Evolutionary conservation across 2,888 invertebrate genomes (phyloP).

Genomic region (Anthrax anthrax): DNA sequence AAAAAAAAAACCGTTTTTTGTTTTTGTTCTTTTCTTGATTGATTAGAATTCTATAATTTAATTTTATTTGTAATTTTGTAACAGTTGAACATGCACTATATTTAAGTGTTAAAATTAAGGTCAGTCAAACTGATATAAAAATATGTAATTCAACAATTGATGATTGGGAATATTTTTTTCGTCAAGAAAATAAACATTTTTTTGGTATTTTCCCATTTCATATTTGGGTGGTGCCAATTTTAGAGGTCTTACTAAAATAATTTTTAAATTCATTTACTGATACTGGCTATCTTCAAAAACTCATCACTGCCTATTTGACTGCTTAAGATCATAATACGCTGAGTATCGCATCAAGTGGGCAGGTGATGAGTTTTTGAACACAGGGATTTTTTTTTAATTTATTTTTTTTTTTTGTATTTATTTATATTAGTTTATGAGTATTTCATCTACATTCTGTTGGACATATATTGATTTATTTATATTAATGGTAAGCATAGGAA

Average conservation of each 20-base stretch:
- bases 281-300: too few relatives aligned
- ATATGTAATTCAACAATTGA: conserved; percentile 24
- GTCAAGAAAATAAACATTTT: conserved; percentile 24
- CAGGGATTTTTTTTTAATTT: too few relatives aligned
- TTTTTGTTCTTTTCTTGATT: too few relatives aligned
- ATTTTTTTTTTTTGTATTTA: too few relatives aligned
- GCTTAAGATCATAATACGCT: too few relatives aligned
- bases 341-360: too few relatives aligned
- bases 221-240: conserved; percentile 21
- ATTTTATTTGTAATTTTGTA: neutral
- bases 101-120: conserved; percentile 20
- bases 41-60: neutral
- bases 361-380: too few relatives aligned
- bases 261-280: too few relatives aligned
- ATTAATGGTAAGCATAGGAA: conserved; percentile 50
- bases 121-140: conserved; percentile 22
- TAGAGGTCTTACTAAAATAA: conserved; percentile 20
- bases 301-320: too few relatives aligned
- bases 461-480: conserved; percentile 58
- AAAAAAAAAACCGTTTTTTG: too few relatives aligned
- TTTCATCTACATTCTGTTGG: conserved; percentile 48
- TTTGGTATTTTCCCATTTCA: conserved; percentile 19
- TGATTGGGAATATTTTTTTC: conserved; percentile 22
- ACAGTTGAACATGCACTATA: conserved; percentile 20
- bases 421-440: conserved; percentile 11